Evolutionary conservation across 2,888 invertebrate genomes (phyloP).

Genomic region (Eumerus sabulonum): DNA sequence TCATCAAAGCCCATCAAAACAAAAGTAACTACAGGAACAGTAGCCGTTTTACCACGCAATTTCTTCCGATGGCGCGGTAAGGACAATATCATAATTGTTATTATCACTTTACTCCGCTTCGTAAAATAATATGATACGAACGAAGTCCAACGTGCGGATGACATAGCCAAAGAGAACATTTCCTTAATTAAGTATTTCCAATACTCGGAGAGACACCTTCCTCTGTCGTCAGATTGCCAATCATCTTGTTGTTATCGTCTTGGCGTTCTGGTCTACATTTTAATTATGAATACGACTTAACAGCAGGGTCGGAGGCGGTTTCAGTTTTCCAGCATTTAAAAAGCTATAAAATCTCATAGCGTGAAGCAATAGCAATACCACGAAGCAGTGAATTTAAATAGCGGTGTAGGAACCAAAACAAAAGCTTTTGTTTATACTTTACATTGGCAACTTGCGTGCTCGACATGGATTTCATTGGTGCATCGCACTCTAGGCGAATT

Average conservation of each 20-base stretch:
- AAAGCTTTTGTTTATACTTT: neutral
- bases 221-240: too few species aligned
- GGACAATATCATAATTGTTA: neutral
- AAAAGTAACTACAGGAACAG: too few species aligned
- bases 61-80: too few species aligned
- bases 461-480: neutral
- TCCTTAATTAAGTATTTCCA: neutral
- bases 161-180: too few species aligned
- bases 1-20: too few species aligned
- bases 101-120: conserved; percentile 8
- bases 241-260: too few species aligned
- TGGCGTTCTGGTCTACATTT: too few species aligned
- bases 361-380: conserved; percentile 49
- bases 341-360: conserved; percentile 56
- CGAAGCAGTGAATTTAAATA: conserved; percentile 35
- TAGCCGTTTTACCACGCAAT: too few species aligned
- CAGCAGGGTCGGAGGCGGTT: neutral
- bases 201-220: neutral
- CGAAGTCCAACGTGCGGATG: too few species aligned
- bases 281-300: neutral
- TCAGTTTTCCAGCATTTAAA: conserved; percentile 34
- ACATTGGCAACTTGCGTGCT: too few species aligned
- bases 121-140: neutral
- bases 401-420: neutral
- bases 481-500: neutral